Evolutionary conservation across 35 echinoderm and acorn worm species (phyloP), one percentile per base, ranked within the genome.

Genomic region (Ptychodera flava): DNA sequence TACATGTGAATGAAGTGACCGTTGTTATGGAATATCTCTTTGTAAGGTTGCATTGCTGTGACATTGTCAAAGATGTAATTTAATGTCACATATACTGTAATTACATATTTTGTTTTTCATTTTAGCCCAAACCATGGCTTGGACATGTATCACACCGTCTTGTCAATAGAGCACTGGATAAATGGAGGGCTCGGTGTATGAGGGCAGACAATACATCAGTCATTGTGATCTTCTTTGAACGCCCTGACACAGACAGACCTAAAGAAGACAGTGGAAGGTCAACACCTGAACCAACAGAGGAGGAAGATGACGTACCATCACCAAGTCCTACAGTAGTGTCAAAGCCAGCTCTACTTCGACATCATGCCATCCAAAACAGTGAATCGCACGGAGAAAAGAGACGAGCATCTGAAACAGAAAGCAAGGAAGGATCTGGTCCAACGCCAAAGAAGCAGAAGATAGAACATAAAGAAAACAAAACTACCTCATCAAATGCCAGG

Each of bases 151-250:
- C 95, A 0, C 87, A 97, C 45, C 89, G 89, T 34, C 36, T 97
- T 15, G 92, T 97, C 0, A 93, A 87, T 29, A 77, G 83, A 1
- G 89, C 89, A 0, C 93, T 97, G 31, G 85, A 97, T 53, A 88
- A 88, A 0, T 97, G 95, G 95, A 93, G 91, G 29, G 85, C 79
- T 77, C 92, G 92, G 31, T 36, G 83, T 29, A 84, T 97, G 28
- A 83, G 95, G 38, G 95, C 95, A n/a, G 95, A 97, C 82, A 97
- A 97, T 84, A 97, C 89, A 28, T 91, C 95, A 0, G 91, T 89
- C 22, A 90, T 97, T 37, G 91, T 89, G 27, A 83, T 93, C 85
- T 91, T 92, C 79, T 89, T 93, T 83, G 95, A 97, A 45, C 88
- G 77, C 35, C 92, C 92, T 29, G 87, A 87, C 1, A 78, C 64